Percentiles rank a stretch among this genome's conserved stretches.
Evolutionary conservation across 2,888 invertebrate species (phyloP).

Genomic region (Drosophila austrosaltans): DNA sequence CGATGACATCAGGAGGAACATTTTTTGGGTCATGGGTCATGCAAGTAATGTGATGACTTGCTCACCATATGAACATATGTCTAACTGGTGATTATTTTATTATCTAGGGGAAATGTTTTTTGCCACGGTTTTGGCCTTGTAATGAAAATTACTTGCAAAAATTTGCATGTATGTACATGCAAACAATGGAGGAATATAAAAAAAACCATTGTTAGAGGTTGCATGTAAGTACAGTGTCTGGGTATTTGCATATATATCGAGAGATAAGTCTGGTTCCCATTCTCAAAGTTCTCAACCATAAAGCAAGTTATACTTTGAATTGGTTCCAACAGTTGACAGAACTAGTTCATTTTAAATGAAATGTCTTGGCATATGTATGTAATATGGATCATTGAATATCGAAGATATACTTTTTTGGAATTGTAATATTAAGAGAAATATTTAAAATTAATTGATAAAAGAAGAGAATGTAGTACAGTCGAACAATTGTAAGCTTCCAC

Average conservation of each 20-base stretch:
- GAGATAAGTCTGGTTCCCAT: slow-evolving; percentile 22
- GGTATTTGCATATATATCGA: slow-evolving; percentile 41
- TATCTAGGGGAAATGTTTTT: slow-evolving; percentile 43
- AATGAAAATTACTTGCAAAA: slow-evolving; percentile 41
- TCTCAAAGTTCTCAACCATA: slow-evolving; percentile 40
- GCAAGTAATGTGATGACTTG: slow-evolving; percentile 28
- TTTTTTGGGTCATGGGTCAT: slow-evolving; percentile 38
- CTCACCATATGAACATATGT: neutral
- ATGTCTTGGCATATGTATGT: too few species aligned
- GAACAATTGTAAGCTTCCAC: too few species aligned
- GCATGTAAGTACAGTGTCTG: neutral
- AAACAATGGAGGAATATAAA: slow-evolving; percentile 53
- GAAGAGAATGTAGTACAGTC: too few species aligned
- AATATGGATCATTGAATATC: too few species aligned
- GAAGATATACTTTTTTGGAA: too few species aligned
- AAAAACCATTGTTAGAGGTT: slow-evolving; percentile 35
- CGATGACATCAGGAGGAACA: slow-evolving; percentile 57
- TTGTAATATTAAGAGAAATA: too few species aligned
- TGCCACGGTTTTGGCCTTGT: slow-evolving; percentile 20
- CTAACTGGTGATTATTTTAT: slow-evolving; percentile 28
- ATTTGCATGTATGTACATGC: slow-evolving; percentile 55
- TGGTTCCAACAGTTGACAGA: neutral
- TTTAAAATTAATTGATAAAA: too few species aligned
- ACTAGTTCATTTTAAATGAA: neutral
- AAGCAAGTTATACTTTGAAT: slow-evolving; percentile 20